Percentiles rank a stretch among this genome's conserved stretches.
Evolutionary conservation across 2,888 invertebrate species (phyloP).

Genomic region (Caenorhabditis sp.): DNA sequence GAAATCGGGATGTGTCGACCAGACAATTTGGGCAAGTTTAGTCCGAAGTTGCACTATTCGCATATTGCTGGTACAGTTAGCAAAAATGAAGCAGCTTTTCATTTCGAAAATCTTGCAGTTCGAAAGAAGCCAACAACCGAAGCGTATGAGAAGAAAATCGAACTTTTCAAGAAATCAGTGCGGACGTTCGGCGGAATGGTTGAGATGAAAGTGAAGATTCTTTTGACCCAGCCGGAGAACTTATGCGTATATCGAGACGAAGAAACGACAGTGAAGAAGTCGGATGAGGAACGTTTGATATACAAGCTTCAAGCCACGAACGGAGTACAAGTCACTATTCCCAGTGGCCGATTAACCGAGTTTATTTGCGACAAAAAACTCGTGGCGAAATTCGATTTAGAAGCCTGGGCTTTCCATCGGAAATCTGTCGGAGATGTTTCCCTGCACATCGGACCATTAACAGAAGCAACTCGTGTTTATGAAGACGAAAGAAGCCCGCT

Average conservation of each 20-base stretch:
- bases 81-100: not conserved
- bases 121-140: conserved; percentile 1
- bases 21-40: not conserved
- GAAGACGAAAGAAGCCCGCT: conserved; percentile 5
- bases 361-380: not conserved
- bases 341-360: conserved; percentile 2
- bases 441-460: conserved; percentile 37
- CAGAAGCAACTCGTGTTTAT: conserved; percentile 10
- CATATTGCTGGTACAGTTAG: conserved; percentile 59
- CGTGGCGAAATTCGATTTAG: conserved; percentile 34
- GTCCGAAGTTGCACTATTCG: conserved; percentile 11
- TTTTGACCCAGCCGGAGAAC: not conserved
- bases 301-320: conserved; percentile 28
- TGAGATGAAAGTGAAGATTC: conserved; percentile 47
- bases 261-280: not conserved
- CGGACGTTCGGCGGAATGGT: conserved; percentile 37
- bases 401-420: conserved; percentile 46
- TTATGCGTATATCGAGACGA: not conserved
- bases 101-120: conserved; percentile 4
- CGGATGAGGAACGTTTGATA: not conserved
- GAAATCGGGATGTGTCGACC: conserved; percentile 17
- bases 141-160: conserved; percentile 15
- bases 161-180: conserved; percentile 1
- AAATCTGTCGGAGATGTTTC: conserved; percentile 21
- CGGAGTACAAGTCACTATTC: conserved; percentile 39